Evolutionary conservation across 2,888 invertebrate species (phyloP).

Genomic region (Nomada goodeniana): DNA sequence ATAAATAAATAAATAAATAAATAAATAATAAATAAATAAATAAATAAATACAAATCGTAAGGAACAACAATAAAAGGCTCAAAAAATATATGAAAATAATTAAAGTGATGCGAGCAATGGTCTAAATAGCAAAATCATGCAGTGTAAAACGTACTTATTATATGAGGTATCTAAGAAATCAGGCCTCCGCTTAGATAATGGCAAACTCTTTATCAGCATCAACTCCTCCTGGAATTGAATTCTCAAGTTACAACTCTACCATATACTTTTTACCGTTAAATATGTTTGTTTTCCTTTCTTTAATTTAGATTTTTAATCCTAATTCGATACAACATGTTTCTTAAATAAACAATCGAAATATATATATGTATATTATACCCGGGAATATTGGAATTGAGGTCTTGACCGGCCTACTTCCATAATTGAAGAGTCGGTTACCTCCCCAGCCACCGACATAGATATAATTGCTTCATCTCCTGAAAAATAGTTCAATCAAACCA

Average conservation of each 20-base stretch:
- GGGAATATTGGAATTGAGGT: slow-evolving; percentile 83
- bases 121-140: neutral
- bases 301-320: too few relatives aligned
- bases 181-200: slow-evolving; percentile 90
- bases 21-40: neutral
- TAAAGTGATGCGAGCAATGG: neutral
- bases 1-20: neutral
- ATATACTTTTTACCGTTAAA: too few relatives aligned
- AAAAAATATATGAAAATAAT: neutral
- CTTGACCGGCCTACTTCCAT: slow-evolving; percentile 82
- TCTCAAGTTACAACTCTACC: slow-evolving; percentile 3
- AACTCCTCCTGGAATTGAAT: slow-evolving; percentile 88
- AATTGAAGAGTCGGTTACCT: slow-evolving; percentile 83
- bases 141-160: slow-evolving; percentile 85
- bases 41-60: slow-evolving; percentile 20
- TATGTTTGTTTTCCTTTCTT: too few relatives aligned
- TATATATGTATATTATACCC: slow-evolving; percentile 69
- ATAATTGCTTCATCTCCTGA: slow-evolving; percentile 86
- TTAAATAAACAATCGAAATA: neutral
- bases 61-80: neutral
- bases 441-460: slow-evolving; percentile 84
- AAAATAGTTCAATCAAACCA: slow-evolving; percentile 45
- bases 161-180: slow-evolving; percentile 87
- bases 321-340: neutral
- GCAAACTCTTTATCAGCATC: slow-evolving; percentile 89